Conservation (phyloP, 2,888 invertebrate genomes). For the Shargacucullia verbasci region DNA sequence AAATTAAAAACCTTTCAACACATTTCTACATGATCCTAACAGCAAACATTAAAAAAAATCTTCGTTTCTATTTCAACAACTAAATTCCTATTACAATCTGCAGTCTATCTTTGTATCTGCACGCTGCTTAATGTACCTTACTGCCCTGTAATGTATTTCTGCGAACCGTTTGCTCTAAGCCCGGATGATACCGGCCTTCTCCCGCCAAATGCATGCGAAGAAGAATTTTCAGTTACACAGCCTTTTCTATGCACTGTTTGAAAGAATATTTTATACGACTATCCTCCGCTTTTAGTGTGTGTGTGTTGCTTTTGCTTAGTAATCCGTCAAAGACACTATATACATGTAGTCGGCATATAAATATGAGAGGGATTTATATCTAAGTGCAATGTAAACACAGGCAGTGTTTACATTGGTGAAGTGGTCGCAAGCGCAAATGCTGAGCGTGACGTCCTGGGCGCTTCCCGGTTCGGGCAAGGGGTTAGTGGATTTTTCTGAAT, state of each 20-base stretch:
- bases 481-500: too few relatives aligned
- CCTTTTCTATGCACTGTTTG: slow-evolving; percentile 18
- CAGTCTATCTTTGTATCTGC: slow-evolving; percentile 7
- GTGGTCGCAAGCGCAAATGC: too few relatives aligned
- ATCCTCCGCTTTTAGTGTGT: slow-evolving; percentile 8
- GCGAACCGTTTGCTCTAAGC: slow-evolving; percentile 57
- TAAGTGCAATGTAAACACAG: too few relatives aligned
- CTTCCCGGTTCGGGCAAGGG: too few relatives aligned
- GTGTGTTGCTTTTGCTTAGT: slow-evolving; percentile 23
- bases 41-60: background rate
- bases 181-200: slow-evolving; percentile 55
- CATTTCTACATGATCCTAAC: too few relatives aligned
- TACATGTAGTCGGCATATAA: too few relatives aligned
- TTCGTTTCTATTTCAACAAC: slow-evolving; percentile 1
- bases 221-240: slow-evolving; percentile 35
- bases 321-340: slow-evolving; percentile 39
- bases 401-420: too few relatives aligned
- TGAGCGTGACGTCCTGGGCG: too few relatives aligned
- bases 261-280: slow-evolving; percentile 51
- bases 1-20: too few relatives aligned
- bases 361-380: too few relatives aligned
- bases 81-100: slow-evolving; percentile 13
- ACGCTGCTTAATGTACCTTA: slow-evolving; percentile 29
- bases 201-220: slow-evolving; percentile 49
- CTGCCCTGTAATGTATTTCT: slow-evolving; percentile 42